Evolutionary conservation across 2,888 invertebrate genomes (phyloP).

Genomic region (Dolichopus griseipennis): DNA sequence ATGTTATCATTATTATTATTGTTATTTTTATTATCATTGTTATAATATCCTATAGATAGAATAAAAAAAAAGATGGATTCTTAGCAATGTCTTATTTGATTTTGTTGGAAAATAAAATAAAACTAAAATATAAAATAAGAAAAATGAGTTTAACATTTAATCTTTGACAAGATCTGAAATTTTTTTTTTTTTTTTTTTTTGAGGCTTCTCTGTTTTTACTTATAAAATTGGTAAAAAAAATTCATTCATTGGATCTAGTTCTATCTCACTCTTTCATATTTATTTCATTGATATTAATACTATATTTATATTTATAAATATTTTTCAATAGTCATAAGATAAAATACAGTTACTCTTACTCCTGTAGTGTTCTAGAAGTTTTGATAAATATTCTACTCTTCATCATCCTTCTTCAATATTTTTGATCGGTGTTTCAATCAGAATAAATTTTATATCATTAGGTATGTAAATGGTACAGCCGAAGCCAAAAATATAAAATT

Average conservation of each 20-base stretch:
- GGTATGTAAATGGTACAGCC: too few relatives aligned
- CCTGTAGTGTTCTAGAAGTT: too few relatives aligned
- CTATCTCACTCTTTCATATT: neutral
- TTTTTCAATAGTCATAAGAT: too few relatives aligned
- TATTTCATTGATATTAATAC: too few relatives aligned
- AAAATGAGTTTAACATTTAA: conserved; percentile 6
- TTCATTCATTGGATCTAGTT: neutral
- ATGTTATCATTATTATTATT: neutral
- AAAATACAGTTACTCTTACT: too few relatives aligned
- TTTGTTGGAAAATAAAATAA: neutral
- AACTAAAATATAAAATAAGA: neutral
- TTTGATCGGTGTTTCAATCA: too few relatives aligned
- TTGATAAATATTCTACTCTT: too few relatives aligned
- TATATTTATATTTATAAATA: too few relatives aligned
- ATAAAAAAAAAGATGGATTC: neutral
- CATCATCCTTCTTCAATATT: too few relatives aligned
- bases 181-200: too few relatives aligned
- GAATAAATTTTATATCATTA: too few relatives aligned
- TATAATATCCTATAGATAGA: neutral
- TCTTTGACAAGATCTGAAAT: neutral
- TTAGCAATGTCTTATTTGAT: neutral
- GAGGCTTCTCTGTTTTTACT: neutral
- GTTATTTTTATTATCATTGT: neutral
- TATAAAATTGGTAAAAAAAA: neutral
- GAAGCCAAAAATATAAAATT: too few relatives aligned